These are phyloP conservation scores for Spisula subtruncata DNA, from an alignment of 2,888 invertebrate species.

Conservation along the genomic window DNA sequence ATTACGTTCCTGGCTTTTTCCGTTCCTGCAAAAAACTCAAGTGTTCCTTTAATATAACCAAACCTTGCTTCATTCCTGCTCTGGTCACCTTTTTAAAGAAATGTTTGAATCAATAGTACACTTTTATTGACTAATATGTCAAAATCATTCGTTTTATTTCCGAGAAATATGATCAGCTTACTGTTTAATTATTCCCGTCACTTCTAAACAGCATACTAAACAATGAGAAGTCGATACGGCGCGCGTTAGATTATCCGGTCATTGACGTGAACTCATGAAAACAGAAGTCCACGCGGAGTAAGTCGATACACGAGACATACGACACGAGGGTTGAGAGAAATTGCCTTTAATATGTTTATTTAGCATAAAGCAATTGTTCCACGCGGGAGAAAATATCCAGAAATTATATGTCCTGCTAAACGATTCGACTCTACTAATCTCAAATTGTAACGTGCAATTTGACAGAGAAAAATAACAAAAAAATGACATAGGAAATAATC, in stretches of 20 bases:
- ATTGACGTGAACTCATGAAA: slow-evolving; percentile 15
- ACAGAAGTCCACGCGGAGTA: not conserved
- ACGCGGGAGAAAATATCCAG: not conserved
- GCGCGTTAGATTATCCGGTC: not conserved
- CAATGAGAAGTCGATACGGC: slow-evolving; percentile 11
- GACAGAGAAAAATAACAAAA: too few species aligned
- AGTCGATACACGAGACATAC: not conserved
- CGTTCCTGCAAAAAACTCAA: too few species aligned
- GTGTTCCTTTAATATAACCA: too few species aligned
- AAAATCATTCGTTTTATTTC: slow-evolving; percentile 3
- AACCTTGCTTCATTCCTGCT: too few species aligned
- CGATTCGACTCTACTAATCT: too few species aligned
- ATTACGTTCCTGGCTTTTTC: too few species aligned
- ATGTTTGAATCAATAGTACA: not conserved
- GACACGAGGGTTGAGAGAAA: slow-evolving; percentile 1
- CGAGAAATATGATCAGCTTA: not conserved
- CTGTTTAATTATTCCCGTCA: slow-evolving; percentile 24
- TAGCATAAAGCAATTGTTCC: slow-evolving; percentile 14
- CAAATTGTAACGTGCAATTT: too few species aligned
- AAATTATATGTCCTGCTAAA: not conserved
- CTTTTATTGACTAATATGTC: slow-evolving; percentile 13
- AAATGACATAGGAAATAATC: too few species aligned
- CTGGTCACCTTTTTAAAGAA: not conserved
- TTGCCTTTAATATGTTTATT: not conserved
- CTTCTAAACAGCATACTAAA: slow-evolving; percentile 20